phyloP scores from a whole-genome alignment of 2,797 vertebrate species.

The Acomys russatus region DNA sequence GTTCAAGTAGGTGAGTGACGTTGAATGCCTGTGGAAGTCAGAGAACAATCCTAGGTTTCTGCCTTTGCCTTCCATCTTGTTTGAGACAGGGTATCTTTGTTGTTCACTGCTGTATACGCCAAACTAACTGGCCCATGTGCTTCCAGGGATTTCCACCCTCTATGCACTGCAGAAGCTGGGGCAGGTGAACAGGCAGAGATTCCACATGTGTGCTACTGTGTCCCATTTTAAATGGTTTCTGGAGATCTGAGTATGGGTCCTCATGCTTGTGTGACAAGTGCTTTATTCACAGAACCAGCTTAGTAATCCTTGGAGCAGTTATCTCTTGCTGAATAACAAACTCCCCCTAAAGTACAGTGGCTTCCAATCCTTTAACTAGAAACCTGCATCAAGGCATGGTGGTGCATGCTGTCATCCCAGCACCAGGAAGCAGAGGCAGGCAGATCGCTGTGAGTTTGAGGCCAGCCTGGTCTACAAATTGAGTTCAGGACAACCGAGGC shows the following conservation, averaged over 20 bases:
- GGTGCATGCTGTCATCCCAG: too few species aligned
- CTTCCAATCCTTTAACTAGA: slow-evolving; percentile 18
- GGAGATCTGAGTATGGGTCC: not conserved
- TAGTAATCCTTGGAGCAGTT: not conserved
- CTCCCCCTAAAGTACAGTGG: not conserved
- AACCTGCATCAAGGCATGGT: not conserved
- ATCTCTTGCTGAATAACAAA: slow-evolving; percentile 13
- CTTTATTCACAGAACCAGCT: not conserved
- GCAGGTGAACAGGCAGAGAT: too few species aligned
- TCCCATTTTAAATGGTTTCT: not conserved
- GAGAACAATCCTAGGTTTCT: not conserved
- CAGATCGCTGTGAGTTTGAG: too few species aligned
- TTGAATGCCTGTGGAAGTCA: not conserved
- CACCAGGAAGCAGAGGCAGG: too few species aligned
- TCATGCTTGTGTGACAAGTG: not conserved
- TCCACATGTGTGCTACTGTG: not conserved
- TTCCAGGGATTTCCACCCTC: not conserved
- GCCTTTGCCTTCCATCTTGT: not conserved
- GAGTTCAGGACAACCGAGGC: too few species aligned
- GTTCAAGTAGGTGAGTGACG: not conserved
- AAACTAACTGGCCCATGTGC: not conserved
- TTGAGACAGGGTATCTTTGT: not conserved
- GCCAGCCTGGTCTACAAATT: too few species aligned
- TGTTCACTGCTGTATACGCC: not conserved
- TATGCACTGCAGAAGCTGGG: not conserved